Conservation (phyloP, 1,140 invertebrate genomes). For the Drosophila pectinifera region DNA sequence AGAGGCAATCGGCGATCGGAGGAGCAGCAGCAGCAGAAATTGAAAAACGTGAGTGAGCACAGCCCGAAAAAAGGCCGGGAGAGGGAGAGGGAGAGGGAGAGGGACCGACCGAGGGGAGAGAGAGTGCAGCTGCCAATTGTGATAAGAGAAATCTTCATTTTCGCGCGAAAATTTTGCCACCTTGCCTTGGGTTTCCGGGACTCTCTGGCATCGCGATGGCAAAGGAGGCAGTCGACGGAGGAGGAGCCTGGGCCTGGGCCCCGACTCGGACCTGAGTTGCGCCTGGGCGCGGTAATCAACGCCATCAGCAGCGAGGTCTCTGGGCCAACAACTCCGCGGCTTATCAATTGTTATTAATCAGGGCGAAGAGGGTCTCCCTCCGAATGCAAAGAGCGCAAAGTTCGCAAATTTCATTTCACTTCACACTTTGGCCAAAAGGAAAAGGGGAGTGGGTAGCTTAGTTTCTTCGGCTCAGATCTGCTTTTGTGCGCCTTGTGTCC, state of each 20-base stretch:
- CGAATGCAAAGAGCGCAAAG: constrained; percentile 67
- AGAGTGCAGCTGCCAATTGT: constrained; percentile 39
- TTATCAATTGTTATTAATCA: constrained; percentile 84
- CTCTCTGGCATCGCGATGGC: constrained; percentile 15
- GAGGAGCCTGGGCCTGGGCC: constrained; percentile 4
- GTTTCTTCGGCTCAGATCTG: constrained; percentile 31
- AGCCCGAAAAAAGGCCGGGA: constrained; percentile 3
- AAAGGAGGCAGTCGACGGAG: neutral
- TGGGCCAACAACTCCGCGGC: constrained; percentile 34
- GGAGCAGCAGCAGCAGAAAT: constrained; percentile 54
- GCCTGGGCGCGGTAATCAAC: constrained; percentile 69
- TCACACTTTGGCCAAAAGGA: constrained; percentile 66
- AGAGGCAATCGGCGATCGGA: constrained; percentile 36
- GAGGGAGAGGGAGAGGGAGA: neutral
- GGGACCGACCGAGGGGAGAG: too few species aligned
- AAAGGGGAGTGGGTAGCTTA: neutral
- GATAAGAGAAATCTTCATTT: constrained; percentile 82
- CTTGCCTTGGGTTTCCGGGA: constrained; percentile 53
- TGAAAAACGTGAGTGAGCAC: constrained; percentile 73
- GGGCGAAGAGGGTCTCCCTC: constrained; percentile 53
- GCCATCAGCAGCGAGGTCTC: constrained; percentile 60
- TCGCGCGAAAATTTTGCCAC: constrained; percentile 82
- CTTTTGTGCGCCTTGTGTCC: constrained; percentile 31
- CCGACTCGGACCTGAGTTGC: neutral
- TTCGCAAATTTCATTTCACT: constrained; percentile 78